A percentile compares a stretch with the other conserved stretches of the same genome.
Conservation (phyloP, 2,113 vertebrate genomes). For the Pterophyllum scalare region DNA sequence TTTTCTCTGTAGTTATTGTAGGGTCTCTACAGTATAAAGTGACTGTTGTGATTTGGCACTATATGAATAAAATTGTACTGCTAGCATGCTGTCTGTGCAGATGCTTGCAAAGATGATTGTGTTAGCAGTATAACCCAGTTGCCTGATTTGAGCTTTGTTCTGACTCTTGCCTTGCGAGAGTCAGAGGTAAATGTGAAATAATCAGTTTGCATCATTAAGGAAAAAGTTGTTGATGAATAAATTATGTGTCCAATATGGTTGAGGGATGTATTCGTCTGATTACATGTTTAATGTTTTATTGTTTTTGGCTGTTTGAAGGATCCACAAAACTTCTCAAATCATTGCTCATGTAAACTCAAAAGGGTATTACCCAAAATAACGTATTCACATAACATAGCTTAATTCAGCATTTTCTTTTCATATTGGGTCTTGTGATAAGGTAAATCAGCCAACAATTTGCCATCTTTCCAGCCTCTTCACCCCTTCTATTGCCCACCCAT, state of each 20-base stretch:
- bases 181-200: background rate
- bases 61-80: too few relatives aligned
- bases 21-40: too few relatives aligned
- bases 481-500: conserved; percentile 47
- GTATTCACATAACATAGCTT: background rate
- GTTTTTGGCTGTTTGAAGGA: background rate
- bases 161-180: background rate
- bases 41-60: too few relatives aligned
- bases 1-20: too few relatives aligned
- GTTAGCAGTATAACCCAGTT: background rate
- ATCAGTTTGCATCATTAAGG: background rate
- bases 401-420: background rate
- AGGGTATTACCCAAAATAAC: too few relatives aligned
- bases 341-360: too few relatives aligned
- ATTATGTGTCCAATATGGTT: background rate
- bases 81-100: too few relatives aligned
- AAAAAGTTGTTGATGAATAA: background rate
- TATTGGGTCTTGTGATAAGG: conserved; percentile 47
- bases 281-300: background rate
- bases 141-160: background rate
- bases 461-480: conserved; percentile 25
- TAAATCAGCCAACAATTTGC: conserved; percentile 36
- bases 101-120: background rate
- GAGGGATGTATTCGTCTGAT: background rate
- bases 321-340: background rate